phyloP scores from a whole-genome alignment of 2,113 vertebrate species.

The Actinemys pallida region DNA sequence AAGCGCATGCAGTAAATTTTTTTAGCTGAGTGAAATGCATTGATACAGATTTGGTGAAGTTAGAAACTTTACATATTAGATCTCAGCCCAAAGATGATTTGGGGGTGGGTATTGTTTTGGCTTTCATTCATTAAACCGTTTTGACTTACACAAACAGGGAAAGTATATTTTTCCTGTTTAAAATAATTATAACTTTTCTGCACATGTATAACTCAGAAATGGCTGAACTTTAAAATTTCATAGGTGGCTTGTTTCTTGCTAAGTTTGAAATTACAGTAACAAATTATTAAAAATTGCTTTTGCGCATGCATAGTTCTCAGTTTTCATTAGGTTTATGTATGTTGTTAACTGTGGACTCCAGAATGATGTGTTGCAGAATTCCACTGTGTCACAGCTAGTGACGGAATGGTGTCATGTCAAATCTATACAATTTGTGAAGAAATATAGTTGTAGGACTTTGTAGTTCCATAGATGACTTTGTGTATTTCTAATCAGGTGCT shows the following conservation, averaged over 20 bases:
- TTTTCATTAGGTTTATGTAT: not conserved
- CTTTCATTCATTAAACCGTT: not conserved
- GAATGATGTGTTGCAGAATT: not conserved
- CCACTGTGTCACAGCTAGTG: not conserved
- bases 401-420: not conserved
- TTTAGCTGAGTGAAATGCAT: not conserved
- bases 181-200: constrained; percentile 7
- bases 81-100: constrained; percentile 45
- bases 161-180: not conserved
- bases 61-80: constrained; percentile 48
- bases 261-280: not conserved
- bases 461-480: not conserved
- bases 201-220: not conserved
- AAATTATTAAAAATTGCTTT: not conserved
- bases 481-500: constrained; percentile 13
- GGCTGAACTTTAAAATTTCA: not conserved
- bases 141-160: not conserved
- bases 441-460: not conserved
- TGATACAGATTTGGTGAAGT: not conserved
- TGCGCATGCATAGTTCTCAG: not conserved
- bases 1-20: not conserved
- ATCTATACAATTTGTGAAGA: constrained; percentile 38
- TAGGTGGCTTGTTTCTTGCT: not conserved
- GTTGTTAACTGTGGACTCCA: not conserved
- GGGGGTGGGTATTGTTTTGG: not conserved